Base-by-base conservation (phyloP, 1,140 invertebrate genomes). In the Hesperophylax magnus region DNA sequence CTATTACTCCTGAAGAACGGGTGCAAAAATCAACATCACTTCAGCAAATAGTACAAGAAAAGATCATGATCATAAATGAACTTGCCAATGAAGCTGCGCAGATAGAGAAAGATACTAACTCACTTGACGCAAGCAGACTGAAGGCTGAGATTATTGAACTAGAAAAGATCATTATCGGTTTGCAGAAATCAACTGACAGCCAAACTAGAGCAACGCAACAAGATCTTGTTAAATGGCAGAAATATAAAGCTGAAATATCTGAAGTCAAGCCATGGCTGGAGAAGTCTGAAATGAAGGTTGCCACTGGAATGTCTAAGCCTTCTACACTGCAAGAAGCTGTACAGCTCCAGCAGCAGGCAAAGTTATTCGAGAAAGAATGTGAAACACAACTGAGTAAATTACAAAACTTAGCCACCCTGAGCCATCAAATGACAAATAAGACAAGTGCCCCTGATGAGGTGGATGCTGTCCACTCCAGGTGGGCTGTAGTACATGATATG, bases 261-360 rank as follows among this genome's bases (percentile, higher is more conserved):
- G 92, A 96, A 87, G 92, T 98, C 31, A 95, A 95, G 86, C 96
- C 96, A 2, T 97, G 97, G 94, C 92, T 98, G 77, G 95, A 97
- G 86, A 91, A 96, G 86, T 95, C 95, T 24, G 96, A 98, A 90
- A 89, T 94, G 14, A 94, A 94, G 87, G 90, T 95, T 39, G 92
- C 93, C 75, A 92, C 92, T 81, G 93, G 94, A 69, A 87, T 95
- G 54, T 92, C 94, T 83, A 94, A 95, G 87, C 95, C 95, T n/a
- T 87, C 93, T 2, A 94, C 92, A 63, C 88, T 98, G 24, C 87
- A 93, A 82, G 96, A 98, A 90, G 96, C 96, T 0, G 91, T 94
- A 80, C 91, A 94, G 84, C 91, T 96, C 86, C 92, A 96, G 86
- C 90, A 94, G 77, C 91, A 92, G 82, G 93, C 93, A 47, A 92